A percentile compares a stretch with the other conserved stretches of the same genome.
phyloP scores from a whole-genome alignment of 2,113 vertebrate species.

The Colistium nudipinnis region DNA sequence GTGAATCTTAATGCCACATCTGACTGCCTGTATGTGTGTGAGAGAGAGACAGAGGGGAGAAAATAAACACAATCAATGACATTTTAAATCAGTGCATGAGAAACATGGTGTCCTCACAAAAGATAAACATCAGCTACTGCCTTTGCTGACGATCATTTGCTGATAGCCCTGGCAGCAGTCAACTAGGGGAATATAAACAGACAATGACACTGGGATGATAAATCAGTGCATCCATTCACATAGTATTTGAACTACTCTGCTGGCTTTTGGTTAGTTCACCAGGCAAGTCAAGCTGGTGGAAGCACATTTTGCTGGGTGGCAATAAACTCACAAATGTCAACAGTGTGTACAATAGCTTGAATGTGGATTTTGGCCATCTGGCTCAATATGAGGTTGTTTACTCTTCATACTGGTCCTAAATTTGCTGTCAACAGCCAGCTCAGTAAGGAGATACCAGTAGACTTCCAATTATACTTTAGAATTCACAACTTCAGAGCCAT shows the following conservation, averaged over 20 bases:
- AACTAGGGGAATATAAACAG: no score
- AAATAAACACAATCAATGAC: no score
- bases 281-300: neutral
- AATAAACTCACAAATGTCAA: neutral
- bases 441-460: neutral
- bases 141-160: no score
- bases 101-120: no score
- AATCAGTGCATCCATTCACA: neutral
- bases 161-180: no score
- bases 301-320: neutral
- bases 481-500: no score
- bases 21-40: no score
- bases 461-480: no score
- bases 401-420: neutral
- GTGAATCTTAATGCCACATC: no score
- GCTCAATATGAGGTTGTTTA: neutral
- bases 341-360: neutral
- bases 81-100: no score
- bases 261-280: neutral
- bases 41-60: no score
- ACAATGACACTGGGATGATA: neutral
- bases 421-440: neutral
- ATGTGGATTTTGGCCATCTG: neutral
- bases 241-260: neutral
- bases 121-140: no score